phyloP scores from a whole-genome alignment of 2,888 invertebrate genomes.

The Altica lythri region DNA sequence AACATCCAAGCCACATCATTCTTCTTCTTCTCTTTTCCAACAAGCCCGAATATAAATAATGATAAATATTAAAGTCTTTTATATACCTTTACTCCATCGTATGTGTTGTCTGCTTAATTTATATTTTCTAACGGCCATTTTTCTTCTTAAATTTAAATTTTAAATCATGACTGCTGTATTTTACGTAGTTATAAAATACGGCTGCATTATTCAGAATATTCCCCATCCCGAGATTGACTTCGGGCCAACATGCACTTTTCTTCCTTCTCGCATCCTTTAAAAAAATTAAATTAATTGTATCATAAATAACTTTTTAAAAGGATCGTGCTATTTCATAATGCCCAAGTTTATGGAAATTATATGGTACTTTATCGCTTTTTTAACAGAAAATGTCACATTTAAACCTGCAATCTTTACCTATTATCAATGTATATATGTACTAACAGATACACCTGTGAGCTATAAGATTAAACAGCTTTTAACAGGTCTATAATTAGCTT shows the following conservation, averaged over 20 bases:
- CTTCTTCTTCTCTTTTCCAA: too few relatives aligned
- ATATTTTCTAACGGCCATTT: conserved; percentile 26
- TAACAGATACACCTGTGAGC: too few relatives aligned
- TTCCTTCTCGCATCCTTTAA: background rate
- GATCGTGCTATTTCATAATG: too few relatives aligned
- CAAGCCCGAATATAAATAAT: conserved; percentile 34
- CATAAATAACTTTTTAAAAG: too few relatives aligned
- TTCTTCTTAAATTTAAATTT: conserved; percentile 20
- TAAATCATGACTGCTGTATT: conserved; percentile 14
- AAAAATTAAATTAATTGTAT: too few relatives aligned
- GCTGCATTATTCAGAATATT: conserved; percentile 1
- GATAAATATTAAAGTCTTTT: conserved; percentile 31
- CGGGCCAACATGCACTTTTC: background rate
- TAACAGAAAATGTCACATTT: too few relatives aligned
- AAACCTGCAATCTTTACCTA: too few relatives aligned
- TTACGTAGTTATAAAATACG: background rate
- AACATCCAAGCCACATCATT: conserved; percentile 22
- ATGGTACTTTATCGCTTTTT: too few relatives aligned
- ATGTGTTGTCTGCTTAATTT: conserved; percentile 29
- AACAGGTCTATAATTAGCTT: too few relatives aligned
- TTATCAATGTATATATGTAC: too few relatives aligned
- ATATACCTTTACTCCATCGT: conserved; percentile 25
- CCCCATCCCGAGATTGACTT: background rate
- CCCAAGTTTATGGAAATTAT: too few relatives aligned
- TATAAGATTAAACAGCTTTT: too few relatives aligned